phyloP scores from a whole-genome alignment of 23 tunicate genomes.

The Oikopleura vanhoeffeni region DNA sequence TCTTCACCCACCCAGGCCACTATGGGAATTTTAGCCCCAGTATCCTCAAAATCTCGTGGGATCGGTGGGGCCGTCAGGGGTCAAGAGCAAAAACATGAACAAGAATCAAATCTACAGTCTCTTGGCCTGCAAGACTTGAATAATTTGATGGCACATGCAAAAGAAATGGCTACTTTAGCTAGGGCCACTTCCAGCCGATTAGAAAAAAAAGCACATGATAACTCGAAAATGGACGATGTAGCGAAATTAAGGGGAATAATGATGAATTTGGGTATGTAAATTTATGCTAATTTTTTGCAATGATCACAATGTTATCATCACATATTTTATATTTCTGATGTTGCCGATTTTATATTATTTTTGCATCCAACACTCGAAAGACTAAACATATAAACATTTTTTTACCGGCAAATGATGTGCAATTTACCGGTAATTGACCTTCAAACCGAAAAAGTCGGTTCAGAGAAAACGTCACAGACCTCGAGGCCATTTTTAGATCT shows the following conservation, averaged over 20 bases:
- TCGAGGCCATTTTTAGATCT: too few relatives aligned
- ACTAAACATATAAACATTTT: too few relatives aligned
- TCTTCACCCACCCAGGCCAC: not conserved
- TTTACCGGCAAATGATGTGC: too few relatives aligned
- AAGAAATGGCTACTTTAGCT: not conserved
- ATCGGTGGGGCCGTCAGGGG: slow-evolving; percentile 2
- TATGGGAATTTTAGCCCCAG: not conserved
- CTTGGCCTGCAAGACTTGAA: not conserved
- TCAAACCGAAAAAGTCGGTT: not conserved
- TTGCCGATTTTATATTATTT: too few relatives aligned
- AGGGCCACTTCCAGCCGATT: not conserved
- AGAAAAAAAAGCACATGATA: not conserved
- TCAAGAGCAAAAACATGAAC: not conserved
- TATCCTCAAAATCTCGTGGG: not conserved
- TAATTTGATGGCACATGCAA: not conserved
- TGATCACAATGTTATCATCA: too few relatives aligned
- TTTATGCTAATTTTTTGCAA: too few relatives aligned
- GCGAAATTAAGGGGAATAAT: not conserved
- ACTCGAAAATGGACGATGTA: not conserved
- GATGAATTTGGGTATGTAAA: slow-evolving; percentile 7
- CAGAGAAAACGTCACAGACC: not conserved
- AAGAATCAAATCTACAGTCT: not conserved
- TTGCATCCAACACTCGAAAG: too few relatives aligned
- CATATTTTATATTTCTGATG: too few relatives aligned
- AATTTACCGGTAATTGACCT: too few relatives aligned